Evolutionary conservation across 64 coral and sea anemone genomes (phyloP).

Genomic region (Pocillopora verrucosa): DNA sequence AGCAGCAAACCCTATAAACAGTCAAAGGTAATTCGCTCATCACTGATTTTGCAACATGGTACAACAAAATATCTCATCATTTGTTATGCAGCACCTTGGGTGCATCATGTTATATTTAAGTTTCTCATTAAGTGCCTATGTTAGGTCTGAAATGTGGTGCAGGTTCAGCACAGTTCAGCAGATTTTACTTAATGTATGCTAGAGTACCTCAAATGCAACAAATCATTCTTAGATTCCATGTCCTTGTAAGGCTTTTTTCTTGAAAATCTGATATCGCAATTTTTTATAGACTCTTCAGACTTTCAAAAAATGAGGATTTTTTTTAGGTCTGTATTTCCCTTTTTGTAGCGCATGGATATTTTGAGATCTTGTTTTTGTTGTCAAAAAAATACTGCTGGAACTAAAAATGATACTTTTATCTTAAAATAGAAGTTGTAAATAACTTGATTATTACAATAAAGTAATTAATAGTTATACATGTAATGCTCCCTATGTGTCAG

Average conservation of each 20-base stretch:
- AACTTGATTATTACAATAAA: conserved; percentile 1
- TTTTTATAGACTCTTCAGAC: background rate
- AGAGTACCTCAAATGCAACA: background rate
- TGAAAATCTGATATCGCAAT: too few relatives aligned
- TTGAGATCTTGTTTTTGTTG: conserved; percentile 25
- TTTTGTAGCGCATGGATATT: conserved; percentile 24
- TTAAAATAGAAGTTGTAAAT: conserved; percentile 16
- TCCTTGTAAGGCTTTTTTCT: background rate
- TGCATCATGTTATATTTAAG: background rate
- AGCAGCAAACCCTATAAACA: too few relatives aligned
- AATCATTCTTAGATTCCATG: background rate
- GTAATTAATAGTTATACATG: background rate
- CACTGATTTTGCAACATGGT: too few relatives aligned
- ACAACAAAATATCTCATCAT: too few relatives aligned
- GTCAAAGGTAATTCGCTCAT: too few relatives aligned
- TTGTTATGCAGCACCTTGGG: background rate
- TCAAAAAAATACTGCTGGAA: background rate
- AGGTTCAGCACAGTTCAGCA: conserved; percentile 33
- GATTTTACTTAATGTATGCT: background rate
- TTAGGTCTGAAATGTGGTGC: conserved; percentile 35
- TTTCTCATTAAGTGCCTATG: background rate
- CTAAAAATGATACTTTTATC: conserved; percentile 3
- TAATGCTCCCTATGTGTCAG: too few relatives aligned
- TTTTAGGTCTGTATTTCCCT: background rate
- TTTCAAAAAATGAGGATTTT: conserved; percentile 9